Conservation (phyloP, 1,140 invertebrate species). For the Danaus melanippus region DNA sequence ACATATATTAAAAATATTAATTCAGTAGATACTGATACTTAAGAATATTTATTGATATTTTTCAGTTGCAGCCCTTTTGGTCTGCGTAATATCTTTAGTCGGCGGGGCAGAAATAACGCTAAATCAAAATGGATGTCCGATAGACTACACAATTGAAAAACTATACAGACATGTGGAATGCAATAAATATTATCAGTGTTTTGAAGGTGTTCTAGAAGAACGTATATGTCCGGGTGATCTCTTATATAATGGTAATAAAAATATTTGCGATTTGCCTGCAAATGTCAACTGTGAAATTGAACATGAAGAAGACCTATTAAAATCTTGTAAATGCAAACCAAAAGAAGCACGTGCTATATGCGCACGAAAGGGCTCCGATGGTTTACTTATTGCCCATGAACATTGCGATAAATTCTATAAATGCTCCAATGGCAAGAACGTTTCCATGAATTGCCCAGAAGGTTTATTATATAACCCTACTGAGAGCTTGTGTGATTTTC, state of each 20-base stretch:
- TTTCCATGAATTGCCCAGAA: constrained; percentile 18
- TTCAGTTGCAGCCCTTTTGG: constrained; percentile 41
- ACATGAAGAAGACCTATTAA: constrained; percentile 3
- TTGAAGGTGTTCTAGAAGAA: constrained; percentile 27
- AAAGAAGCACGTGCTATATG: constrained; percentile 28
- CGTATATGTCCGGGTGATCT: constrained; percentile 26
- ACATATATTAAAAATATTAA: not conserved
- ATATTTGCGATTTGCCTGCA: constrained; percentile 34
- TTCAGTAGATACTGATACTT: not conserved
- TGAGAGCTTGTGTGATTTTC: constrained; percentile 38
- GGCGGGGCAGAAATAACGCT: constrained; percentile 19
- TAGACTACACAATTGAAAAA: constrained; percentile 20
- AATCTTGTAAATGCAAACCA: constrained; percentile 26
- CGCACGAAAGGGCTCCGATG: constrained; percentile 22
- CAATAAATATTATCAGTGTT: constrained; percentile 43
- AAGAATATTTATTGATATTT: constrained; percentile 20
- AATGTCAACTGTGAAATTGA: constrained; percentile 19
- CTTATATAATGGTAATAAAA: constrained; percentile 25
- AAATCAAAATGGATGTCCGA: constrained; percentile 23
- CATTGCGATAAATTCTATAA: constrained; percentile 39
- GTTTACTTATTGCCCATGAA: constrained; percentile 34
- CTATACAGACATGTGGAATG: constrained; percentile 34
- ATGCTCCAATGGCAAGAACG: constrained; percentile 23
- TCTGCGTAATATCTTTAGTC: constrained; percentile 35
- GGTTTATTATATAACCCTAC: constrained; percentile 27